Evolutionary conservation across 2,797 vertebrate genomes (phyloP).

Genomic region (Echeneis naucrates): DNA sequence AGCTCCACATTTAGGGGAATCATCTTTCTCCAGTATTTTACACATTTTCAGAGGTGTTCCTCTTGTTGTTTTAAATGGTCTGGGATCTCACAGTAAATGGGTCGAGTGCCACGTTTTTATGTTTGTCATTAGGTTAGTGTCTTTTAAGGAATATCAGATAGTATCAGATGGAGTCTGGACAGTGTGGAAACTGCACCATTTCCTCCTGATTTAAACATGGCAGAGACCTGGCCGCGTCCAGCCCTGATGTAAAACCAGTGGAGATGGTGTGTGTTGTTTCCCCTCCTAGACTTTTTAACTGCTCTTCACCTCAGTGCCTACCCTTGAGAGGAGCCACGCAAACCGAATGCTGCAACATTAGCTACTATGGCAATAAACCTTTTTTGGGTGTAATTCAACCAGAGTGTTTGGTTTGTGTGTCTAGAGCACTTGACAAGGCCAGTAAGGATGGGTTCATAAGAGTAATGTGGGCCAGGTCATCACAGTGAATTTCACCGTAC

Average conservation of each 20-base stretch:
- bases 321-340: constrained; percentile 82
- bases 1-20: constrained; percentile 32
- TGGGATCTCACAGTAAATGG: constrained; percentile 54
- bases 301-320: constrained; percentile 98
- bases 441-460: constrained; percentile 32
- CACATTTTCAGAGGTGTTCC: constrained; percentile 71
- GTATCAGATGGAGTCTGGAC: constrained; percentile 41
- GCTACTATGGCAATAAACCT: constrained; percentile 85
- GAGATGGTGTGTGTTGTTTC: constrained; percentile 82
- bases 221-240: constrained; percentile 10
- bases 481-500: constrained; percentile 24
- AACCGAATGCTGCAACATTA: constrained; percentile 84
- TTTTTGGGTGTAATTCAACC: constrained; percentile 36
- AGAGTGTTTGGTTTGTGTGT: constrained; percentile 46
- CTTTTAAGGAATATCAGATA: constrained; percentile 40
- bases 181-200: constrained; percentile 32
- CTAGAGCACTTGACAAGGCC: constrained; percentile 53
- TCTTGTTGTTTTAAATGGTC: constrained; percentile 55
- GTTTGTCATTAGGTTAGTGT: constrained; percentile 33
- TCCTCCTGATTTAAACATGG: constrained; percentile 43
- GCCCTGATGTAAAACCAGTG: constrained; percentile 27
- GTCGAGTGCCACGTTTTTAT: constrained; percentile 70
- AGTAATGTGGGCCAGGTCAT: constrained; percentile 25
- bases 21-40: constrained; percentile 52
- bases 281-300: constrained; percentile 85